Conservation (phyloP, 2,797 vertebrate species). For the Malacoctenus gilli region DNA sequence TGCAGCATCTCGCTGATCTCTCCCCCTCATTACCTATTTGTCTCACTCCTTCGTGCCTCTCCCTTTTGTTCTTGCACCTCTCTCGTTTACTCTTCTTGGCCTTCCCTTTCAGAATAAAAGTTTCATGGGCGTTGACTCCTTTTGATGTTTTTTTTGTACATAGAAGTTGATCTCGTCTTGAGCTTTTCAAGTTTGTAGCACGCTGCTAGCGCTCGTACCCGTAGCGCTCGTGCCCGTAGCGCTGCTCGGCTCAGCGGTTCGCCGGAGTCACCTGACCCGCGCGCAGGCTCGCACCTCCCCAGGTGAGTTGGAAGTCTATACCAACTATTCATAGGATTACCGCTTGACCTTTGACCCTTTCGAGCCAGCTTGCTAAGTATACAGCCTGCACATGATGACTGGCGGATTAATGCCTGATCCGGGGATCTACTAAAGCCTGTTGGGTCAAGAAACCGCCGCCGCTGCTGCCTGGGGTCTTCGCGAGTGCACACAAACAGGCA, state of each 20-base stretch:
- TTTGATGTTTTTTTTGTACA: conserved; percentile 36
- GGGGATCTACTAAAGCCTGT: conserved; percentile 55
- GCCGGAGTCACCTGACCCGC: conserved; percentile 1
- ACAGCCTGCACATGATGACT: conserved; percentile 57
- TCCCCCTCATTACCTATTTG: conserved; percentile 51
- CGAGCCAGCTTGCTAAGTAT: conserved; percentile 46
- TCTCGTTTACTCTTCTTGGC: conserved; percentile 20
- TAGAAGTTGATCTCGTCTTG: conserved; percentile 14
- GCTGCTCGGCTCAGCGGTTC: background rate
- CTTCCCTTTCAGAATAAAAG: conserved; percentile 15
- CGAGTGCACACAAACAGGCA: background rate
- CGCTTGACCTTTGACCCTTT: conserved; percentile 42
- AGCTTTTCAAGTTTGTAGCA: conserved; percentile 1
- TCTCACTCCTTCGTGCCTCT: conserved; percentile 36
- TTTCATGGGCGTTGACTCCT: conserved; percentile 17
- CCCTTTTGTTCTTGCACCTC: conserved; percentile 42
- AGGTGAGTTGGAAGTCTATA: conserved; percentile 39
- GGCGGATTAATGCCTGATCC: conserved; percentile 68
- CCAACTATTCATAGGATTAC: conserved; percentile 63
- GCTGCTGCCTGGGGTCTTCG: conserved; percentile 14
- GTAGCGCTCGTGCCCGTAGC: background rate
- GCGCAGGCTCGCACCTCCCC: background rate
- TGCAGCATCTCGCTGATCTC: conserved; percentile 49
- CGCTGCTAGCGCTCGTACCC: too few species aligned
- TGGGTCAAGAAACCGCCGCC: conserved; percentile 58